Evolutionary conservation across 2,797 vertebrate species (phyloP).

Genomic region (Anisognathus igniventris): DNA sequence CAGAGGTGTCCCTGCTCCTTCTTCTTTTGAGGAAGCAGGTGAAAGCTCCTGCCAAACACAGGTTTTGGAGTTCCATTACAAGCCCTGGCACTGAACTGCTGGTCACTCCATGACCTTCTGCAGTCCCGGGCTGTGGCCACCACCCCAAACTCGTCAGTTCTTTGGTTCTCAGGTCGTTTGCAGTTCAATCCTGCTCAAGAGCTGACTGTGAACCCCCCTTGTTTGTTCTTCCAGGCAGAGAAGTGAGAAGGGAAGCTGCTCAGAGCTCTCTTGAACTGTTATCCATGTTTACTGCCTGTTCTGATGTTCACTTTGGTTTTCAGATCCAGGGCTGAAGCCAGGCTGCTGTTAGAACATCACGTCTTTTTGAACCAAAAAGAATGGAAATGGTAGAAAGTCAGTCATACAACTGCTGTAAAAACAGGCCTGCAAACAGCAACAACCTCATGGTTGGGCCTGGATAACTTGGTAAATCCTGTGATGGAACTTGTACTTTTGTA

Average conservation of each 20-base stretch:
- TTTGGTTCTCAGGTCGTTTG: background rate
- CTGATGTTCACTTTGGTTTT: background rate
- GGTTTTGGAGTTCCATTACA: background rate
- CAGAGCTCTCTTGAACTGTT: background rate
- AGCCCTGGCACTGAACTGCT: background rate
- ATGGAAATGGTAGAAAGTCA: background rate
- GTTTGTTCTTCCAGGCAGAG: background rate
- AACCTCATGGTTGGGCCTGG: background rate
- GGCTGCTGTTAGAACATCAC: background rate
- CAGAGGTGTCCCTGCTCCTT: background rate
- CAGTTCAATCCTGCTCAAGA: background rate
- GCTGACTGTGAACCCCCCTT: background rate
- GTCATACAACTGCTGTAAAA: background rate
- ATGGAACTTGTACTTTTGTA: background rate
- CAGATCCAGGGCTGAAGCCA: background rate
- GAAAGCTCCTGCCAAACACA: background rate
- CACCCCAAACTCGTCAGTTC: background rate
- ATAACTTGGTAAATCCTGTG: background rate
- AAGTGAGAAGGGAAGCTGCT: background rate
- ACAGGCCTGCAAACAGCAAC: background rate
- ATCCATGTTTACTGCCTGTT: background rate
- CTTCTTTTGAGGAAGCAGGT: background rate
- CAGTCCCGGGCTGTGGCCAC: background rate
- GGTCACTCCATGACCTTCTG: background rate
- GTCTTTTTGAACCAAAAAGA: background rate